phyloP scores from a whole-genome alignment of 2,113 vertebrate genomes.

The Callionymus lyra region DNA sequence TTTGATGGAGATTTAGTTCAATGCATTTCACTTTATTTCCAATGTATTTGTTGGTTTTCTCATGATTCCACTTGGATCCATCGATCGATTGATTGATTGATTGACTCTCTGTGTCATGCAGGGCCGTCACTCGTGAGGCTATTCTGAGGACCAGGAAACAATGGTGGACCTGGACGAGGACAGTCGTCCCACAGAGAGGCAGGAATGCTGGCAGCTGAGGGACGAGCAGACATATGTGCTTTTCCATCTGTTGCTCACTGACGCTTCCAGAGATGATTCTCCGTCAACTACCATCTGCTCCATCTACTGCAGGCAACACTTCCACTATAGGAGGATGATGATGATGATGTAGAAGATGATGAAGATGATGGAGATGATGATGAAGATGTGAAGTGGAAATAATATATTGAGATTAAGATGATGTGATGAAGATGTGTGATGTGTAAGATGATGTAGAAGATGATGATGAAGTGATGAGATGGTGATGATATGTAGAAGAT shows the following conservation, averaged over 20 bases:
- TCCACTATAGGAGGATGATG: constrained; percentile 47
- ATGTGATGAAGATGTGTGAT: no score
- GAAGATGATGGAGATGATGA: no score
- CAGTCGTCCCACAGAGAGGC: constrained; percentile 63
- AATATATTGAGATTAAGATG: no score
- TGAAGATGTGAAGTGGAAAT: constrained; percentile 10
- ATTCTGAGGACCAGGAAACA: constrained; percentile 6
- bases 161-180: constrained; percentile 44
- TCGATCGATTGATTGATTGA: no score
- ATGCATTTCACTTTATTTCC: no score
- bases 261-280: constrained; percentile 64
- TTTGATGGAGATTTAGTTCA: no score
- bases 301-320: constrained; percentile 63
- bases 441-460: no score
- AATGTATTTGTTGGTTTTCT: no score
- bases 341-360: constrained; percentile 25
- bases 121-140: constrained; percentile 36
- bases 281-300: constrained; percentile 71
- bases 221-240: constrained; percentile 64
- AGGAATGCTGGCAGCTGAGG: constrained; percentile 67
- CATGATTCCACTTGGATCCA: no score
- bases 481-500: no score
- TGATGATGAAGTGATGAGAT: no score
- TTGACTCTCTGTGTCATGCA: no score
- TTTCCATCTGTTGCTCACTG: constrained; percentile 69